Percentiles rank a stretch among this genome's conserved stretches.
Conservation (phyloP, 37 sponge, comb jelly and placozoan species). For the Halichondria panicea region DNA sequence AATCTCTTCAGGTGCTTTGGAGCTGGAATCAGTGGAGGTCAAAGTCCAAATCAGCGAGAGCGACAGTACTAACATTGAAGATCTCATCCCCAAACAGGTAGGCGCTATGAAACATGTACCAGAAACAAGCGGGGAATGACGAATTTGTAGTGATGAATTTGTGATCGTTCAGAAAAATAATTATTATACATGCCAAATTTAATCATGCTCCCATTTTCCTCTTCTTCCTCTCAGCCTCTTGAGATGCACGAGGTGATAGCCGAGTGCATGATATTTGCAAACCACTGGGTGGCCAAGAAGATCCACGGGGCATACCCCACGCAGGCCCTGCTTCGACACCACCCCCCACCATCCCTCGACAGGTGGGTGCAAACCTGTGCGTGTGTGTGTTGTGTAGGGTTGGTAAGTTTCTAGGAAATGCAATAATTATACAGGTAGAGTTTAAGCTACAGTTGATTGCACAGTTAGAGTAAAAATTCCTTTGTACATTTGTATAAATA, state of each 20-base stretch:
- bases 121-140: too few relatives aligned
- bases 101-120: neutral
- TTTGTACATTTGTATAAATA: too few relatives aligned
- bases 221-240: constrained; percentile 31
- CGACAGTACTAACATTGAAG: constrained; percentile 45
- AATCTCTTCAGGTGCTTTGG: constrained; percentile 59
- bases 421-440: too few relatives aligned
- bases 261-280: constrained; percentile 88
- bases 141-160: too few relatives aligned
- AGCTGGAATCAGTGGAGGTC: constrained; percentile 73
- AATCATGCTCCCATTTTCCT: neutral
- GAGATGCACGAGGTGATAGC: constrained; percentile 76
- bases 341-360: constrained; percentile 22
- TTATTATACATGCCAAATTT: neutral
- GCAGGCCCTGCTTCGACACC: constrained; percentile 46
- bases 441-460: too few relatives aligned
- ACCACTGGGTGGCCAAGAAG: constrained; percentile 78
- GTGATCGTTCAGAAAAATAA: too few relatives aligned
- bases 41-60: constrained; percentile 39
- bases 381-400: too few relatives aligned
- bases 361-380: constrained; percentile 1
- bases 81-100: constrained; percentile 73
- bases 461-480: neutral
- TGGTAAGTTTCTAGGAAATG: too few relatives aligned
- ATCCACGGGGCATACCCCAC: constrained; percentile 51